phyloP scores from a whole-genome alignment of 1,140 invertebrate species.

The Temnothorax nylanderi region DNA sequence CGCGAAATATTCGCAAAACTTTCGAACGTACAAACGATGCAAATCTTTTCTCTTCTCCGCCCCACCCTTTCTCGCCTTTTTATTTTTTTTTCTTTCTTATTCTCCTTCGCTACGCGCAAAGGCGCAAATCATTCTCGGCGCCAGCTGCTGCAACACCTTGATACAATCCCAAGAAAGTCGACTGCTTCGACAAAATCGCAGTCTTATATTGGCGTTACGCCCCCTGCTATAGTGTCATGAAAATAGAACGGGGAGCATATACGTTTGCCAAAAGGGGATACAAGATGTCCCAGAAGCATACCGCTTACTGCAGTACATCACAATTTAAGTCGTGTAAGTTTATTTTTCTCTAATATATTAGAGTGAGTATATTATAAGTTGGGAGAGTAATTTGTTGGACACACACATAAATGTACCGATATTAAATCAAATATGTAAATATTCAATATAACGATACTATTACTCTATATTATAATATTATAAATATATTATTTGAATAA shows the following conservation, averaged over 20 bases:
- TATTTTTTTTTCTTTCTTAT: slow-evolving; percentile 19
- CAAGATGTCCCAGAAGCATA: slow-evolving; percentile 19
- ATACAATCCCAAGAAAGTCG: slow-evolving; percentile 64
- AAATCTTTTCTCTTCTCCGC: slow-evolving; percentile 49
- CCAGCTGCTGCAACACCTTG: slow-evolving; percentile 51
- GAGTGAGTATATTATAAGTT: background rate
- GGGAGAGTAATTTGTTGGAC: background rate
- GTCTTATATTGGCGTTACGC: slow-evolving; percentile 49
- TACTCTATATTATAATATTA: background rate
- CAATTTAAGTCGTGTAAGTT: background rate
- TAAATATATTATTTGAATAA: background rate
- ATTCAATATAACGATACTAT: background rate
- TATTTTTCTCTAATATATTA: background rate
- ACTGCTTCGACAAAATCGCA: slow-evolving; percentile 66
- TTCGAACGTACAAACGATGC: slow-evolving; percentile 38
- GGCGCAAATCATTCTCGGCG: slow-evolving; percentile 65
- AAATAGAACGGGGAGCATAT: slow-evolving; percentile 43
- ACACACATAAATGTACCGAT: background rate
- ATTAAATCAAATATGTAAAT: background rate
- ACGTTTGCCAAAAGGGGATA: background rate
- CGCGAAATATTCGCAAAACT: slow-evolving; percentile 54
- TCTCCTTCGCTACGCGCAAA: slow-evolving; percentile 26
- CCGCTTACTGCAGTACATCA: background rate
- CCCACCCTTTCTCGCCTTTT: no score
- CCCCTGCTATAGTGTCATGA: slow-evolving; percentile 45